Evolutionary conservation across 2,113 vertebrate genomes (phyloP).

Genomic region (Spheniscus mendiculus): DNA sequence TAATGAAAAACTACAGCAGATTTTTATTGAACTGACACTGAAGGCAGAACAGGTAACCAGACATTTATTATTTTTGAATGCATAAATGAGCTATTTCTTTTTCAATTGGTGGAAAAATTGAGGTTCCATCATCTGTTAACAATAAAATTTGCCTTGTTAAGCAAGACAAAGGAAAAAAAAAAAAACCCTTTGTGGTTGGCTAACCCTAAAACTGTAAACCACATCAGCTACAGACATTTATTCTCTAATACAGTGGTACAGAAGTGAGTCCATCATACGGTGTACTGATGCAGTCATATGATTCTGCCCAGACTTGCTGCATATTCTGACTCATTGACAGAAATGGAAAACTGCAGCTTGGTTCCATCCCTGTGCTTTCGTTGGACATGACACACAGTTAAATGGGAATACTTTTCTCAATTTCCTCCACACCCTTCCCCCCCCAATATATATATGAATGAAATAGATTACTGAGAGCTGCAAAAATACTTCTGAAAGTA

Average conservation of each 20-base stretch:
- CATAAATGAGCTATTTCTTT: not conserved
- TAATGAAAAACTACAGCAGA: conserved; percentile 98
- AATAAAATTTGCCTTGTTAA: conserved; percentile 32
- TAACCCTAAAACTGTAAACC: not conserved
- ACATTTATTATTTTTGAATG: not conserved
- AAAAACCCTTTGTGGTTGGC: not conserved
- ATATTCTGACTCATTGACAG: conserved; percentile 48
- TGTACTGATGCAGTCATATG: not conserved
- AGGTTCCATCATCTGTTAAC: conserved; percentile 1
- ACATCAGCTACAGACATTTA: not conserved
- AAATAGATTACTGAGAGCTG: not conserved
- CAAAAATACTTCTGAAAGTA: not conserved
- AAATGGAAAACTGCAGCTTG: conserved; percentile 7
- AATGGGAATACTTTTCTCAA: not conserved
- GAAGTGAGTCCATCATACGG: not conserved
- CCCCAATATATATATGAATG: not conserved
- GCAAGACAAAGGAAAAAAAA: not conserved
- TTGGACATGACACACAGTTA: not conserved
- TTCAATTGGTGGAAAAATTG: not conserved
- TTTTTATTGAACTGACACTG: conserved; percentile 96
- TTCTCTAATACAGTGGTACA: not conserved
- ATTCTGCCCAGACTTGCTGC: conserved; percentile 27
- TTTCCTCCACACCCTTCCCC: not conserved
- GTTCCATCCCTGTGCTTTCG: not conserved
- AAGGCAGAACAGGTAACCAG: conserved; percentile 94